Conservation (phyloP, 2,797 vertebrate genomes). For the Psittacula derbiana region DNA sequence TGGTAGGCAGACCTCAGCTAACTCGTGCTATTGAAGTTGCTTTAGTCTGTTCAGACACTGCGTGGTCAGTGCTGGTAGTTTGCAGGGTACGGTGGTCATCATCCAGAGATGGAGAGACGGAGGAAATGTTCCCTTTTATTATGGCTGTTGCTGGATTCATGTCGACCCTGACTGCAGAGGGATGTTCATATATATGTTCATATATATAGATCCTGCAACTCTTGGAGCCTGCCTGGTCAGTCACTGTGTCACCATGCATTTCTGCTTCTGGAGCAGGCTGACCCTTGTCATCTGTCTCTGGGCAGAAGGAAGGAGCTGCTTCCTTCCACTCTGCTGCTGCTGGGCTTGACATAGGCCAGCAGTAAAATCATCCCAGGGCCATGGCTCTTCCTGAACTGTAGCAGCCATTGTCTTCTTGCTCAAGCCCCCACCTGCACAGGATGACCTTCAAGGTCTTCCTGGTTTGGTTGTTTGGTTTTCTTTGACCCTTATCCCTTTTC, state of each 20-base stretch:
- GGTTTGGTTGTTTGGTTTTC: not conserved
- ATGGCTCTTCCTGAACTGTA: fast-evolving
- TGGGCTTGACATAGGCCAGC: not conserved
- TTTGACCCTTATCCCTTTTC: not conserved
- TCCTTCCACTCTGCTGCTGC: not conserved
- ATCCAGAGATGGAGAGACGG: not conserved
- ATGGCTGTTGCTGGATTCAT: not conserved
- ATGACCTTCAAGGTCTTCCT: not conserved
- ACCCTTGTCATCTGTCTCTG: not conserved
- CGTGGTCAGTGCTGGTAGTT: not conserved
- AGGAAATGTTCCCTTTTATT: not conserved
- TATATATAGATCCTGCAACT: not conserved
- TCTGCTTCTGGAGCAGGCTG: not conserved
- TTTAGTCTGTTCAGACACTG: not conserved
- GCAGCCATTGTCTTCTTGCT: not conserved
- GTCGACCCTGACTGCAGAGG: not conserved
- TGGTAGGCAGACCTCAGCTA: not conserved
- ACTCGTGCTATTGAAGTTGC: not conserved
- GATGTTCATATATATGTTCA: not conserved
- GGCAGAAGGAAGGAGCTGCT: not conserved
- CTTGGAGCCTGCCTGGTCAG: not conserved
- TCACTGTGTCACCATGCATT: not conserved
- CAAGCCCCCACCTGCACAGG: not conserved
- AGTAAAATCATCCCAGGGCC: not conserved
- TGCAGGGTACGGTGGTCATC: not conserved